These are phyloP conservation scores for Butorides virescens DNA, from an alignment of 2,113 vertebrate species.

Conservation along the genomic window DNA sequence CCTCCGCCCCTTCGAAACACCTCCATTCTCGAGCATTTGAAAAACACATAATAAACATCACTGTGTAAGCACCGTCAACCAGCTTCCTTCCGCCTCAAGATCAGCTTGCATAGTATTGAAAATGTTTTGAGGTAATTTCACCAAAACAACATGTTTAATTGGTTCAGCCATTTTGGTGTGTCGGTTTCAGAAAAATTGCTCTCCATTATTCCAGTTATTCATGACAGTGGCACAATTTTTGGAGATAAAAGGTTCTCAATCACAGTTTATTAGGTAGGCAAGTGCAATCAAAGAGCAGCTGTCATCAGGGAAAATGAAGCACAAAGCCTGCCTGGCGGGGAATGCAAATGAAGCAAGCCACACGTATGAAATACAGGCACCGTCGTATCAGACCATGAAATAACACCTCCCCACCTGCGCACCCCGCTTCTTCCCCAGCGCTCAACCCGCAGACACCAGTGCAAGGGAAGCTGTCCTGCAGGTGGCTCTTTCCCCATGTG, in stretches of 20 bases:
- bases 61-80: not conserved
- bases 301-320: not conserved
- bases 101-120: not conserved
- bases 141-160: not conserved
- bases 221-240: not conserved
- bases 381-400: not conserved
- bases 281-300: not conserved
- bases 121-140: not conserved
- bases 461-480: not conserved
- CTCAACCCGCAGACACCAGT: fast-evolving
- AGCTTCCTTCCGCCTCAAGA: not conserved
- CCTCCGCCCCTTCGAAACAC: fast-evolving
- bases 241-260: not conserved
- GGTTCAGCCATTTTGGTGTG: not conserved
- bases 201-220: not conserved
- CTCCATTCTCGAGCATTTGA: not conserved
- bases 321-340: not conserved
- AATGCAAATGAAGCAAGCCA: not conserved
- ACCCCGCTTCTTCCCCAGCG: fast-evolving
- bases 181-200: not conserved
- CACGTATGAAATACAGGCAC: not conserved
- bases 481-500: fast-evolving
- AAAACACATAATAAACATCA: not conserved
- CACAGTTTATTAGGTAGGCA: not conserved
- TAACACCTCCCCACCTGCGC: fast-evolving